Evolutionary conservation across 2,888 invertebrate species (phyloP), one percentile per base, ranked within the genome.

Genomic region (Pelosia muscerda): DNA sequence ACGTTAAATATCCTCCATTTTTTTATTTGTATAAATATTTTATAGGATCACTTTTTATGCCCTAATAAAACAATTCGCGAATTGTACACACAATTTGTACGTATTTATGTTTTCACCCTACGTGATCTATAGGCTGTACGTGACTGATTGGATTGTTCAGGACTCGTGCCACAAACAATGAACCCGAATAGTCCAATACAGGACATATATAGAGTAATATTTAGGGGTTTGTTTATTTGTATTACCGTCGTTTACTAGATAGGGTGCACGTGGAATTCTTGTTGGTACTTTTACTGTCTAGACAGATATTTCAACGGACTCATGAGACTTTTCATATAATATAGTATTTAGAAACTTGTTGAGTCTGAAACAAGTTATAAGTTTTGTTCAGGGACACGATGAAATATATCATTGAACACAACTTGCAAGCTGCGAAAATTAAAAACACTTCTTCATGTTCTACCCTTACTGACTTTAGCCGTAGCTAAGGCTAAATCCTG

Each of bases 291-390:
- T 42, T 25, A 70, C 73, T 64, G 72, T 68, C 79, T 67, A 58
- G 65, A 79, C 67, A 63, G 34, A 79, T 79, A 77, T 77, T 71
- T 79, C 74, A 71, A 69, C 60, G 19, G 65, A 6, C 42, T 65
- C 53, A 26, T 28, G 22, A 60, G 57, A 58, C 28, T 22, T 25
- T 54, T 42, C 55, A 62, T 26, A 68, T 62, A 23, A 66, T 65
- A 25, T 63, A 54, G 42, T 68, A 67, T 31, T 26, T 19, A 42
- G 11, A 42, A 42, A 25, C 10, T 61, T 23, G 34, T 26, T 22
- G 31, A 31, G 11, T 34, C 19, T 6, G 19, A 13, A 42, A 42
- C 49, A 1, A 49, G 49, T 2, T 49, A 49, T n/a, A 49, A 49
- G 19, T 49, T 49, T n/a, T 49, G 49, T 49, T n/a, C n/a, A n/a